These are phyloP conservation scores for Pentalonia nigronervosa DNA, from an alignment of 1,140 invertebrate species.

Conservation along the genomic window DNA sequence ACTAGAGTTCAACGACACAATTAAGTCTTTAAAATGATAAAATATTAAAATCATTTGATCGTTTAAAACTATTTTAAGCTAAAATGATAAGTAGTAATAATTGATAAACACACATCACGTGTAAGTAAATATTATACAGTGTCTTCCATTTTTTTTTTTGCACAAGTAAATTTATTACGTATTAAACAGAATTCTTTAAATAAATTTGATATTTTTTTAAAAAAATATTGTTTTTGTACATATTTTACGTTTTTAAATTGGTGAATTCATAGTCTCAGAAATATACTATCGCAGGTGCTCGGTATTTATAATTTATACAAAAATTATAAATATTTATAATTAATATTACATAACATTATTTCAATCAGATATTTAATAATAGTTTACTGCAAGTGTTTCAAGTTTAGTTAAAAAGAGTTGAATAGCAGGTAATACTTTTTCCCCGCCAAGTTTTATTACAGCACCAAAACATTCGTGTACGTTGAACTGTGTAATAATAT, in stretches of 20 bases:
- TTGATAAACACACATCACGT: not conserved
- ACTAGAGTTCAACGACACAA: conserved; percentile 11
- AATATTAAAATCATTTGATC: not conserved
- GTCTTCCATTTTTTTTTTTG: not conserved
- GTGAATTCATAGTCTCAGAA: not conserved
- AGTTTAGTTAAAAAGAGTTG: not conserved
- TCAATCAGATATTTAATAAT: conserved; percentile 19
- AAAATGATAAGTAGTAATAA: not conserved
- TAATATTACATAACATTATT: not conserved
- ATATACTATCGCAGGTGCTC: not conserved
- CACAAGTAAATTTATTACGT: not conserved
- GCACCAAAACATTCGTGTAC: not conserved
- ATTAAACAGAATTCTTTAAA: not conserved
- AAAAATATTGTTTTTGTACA: not conserved
- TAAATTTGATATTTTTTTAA: not conserved
- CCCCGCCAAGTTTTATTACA: not conserved
- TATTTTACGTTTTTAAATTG: not conserved
- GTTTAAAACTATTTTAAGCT: not conserved
- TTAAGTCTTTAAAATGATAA: not conserved
- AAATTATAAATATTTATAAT: too few relatives aligned
- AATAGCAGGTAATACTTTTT: not conserved
- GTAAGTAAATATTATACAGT: not conserved
- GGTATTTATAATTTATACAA: not conserved
- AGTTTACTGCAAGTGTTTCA: not conserved
- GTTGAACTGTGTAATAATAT: not conserved